Evolutionary conservation across 2,888 invertebrate species (phyloP), one percentile per base, ranked within the genome.

Genomic region (Drosophila ezoana): DNA sequence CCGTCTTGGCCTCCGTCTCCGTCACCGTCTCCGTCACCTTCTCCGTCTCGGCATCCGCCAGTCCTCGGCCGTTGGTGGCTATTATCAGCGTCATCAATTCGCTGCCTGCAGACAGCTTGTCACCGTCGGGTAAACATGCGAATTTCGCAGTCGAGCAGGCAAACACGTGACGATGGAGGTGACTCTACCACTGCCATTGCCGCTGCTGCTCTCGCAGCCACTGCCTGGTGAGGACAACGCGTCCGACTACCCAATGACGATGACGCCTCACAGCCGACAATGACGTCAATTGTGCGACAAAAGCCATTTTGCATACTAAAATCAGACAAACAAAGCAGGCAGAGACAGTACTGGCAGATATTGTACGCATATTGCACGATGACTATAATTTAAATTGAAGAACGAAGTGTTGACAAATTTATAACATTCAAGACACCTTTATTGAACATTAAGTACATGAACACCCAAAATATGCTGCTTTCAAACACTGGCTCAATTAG

Each of bases 121-220:
- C 89, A 87, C 89, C 89, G 83, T 79, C 76, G 78, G 81, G 85
- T 77, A 85, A 83, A 79, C 87, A 89, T 78, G 87, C 79, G 87
- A 86, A 90, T 90, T 90, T 89, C 83, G 87, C 88, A 90, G 89
- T 89, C 88, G 90, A 89, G 84, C 85, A 68, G 82, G 78, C 89
- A 85, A 81, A 83, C 82, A 89, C 90, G 85, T 87, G 88, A 88
- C 81, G 76, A 73, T 71, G 77, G 76, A 54, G 74, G 51, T 60
- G 66, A 52, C 58, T 62, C 59, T 52, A 28, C 28, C 28, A 28
- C 8, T 8, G 49, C 14, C 33, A 9, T 14, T 48, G 37, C 37
- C 23, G 28, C 28, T 28, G 8, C 8, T 8, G 28, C 28, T 28
- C 28, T 11, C 49, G 35, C 23, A 52, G 14, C 43, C 38, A 57